Evolutionary conservation across 2,797 vertebrate species (phyloP), one percentile per base, ranked within the genome.

Genomic region (Paedocypris micromegethes): DNA sequence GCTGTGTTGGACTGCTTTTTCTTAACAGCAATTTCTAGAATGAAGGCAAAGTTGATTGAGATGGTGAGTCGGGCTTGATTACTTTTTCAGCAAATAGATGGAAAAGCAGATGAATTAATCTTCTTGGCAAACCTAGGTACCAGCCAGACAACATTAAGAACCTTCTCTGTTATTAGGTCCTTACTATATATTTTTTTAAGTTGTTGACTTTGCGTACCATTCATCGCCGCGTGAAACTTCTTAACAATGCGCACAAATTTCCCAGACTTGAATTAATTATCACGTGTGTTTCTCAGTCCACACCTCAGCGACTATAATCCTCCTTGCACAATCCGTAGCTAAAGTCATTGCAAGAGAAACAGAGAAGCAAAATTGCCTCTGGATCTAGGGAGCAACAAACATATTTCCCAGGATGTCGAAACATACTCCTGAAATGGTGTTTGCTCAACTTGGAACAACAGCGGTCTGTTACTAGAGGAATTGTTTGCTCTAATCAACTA

Each of bases 351-450:
- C 9, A 3, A 5, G 45, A 61, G 58, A 58, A 49, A 64, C 42
- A 51, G 44, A 52, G 48, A 59, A 46, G 60, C 56, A 70, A 70
- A 64, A 73, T 64, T 60, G 68, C 44, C 56, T 65, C 43, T 71
- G 64, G 60, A 65, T 58, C 57, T 58, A 40, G 71, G 38, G 58
- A 64, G 64, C 59, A 70, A 65, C 65, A 71, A 73, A 73, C 45
- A 65, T 66, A 65, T 65, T 73, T 58, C 58, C 64, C 47, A 57
- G n/a, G 9, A 61, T 70, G 70, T 68, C 65, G 57, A 68, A 66
- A 50, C 54, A 68, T 54, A 23, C 52, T 61, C 44, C 45, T 0
- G n/a, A 64, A 40, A 58, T 60, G 66, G 6, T 69, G 44, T 68
- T 69, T 69, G 60, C 57, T 70, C 39, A 48, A 70, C 58, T 70